phyloP scores from a whole-genome alignment of 2,797 vertebrate species.

The Halcyon chelicuti region DNA sequence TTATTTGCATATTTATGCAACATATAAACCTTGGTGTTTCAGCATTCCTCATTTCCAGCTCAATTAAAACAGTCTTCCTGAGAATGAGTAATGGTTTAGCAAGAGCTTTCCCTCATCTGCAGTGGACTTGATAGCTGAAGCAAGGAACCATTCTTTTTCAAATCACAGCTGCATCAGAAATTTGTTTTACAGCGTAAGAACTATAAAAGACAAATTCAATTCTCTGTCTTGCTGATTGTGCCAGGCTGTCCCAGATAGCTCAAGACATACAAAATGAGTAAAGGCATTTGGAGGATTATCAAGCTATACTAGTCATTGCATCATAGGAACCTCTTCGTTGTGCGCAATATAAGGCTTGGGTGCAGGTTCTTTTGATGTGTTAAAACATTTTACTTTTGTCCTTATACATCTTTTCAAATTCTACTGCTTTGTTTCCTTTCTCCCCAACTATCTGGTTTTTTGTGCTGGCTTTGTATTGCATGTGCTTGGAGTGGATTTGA shows the following conservation, averaged over 20 bases:
- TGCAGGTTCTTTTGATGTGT: not conserved
- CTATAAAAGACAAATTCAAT: not conserved
- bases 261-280: not conserved
- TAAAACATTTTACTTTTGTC: not conserved
- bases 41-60: not conserved
- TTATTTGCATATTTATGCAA: not conserved
- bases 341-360: no score
- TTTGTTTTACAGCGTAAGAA: not conserved
- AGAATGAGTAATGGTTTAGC: not conserved
- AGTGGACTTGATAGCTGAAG: not conserved
- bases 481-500: not conserved
- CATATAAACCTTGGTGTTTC: not conserved
- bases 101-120: not conserved
- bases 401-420: not conserved
- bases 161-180: not conserved
- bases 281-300: not conserved
- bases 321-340: not conserved
- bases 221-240: not conserved
- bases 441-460: not conserved
- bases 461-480: not conserved
- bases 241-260: not conserved
- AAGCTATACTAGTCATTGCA: not conserved
- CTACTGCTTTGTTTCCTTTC: not conserved
- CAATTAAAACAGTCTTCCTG: not conserved
- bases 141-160: not conserved